Evolutionary conservation across 2,113 vertebrate genomes (phyloP).

Genomic region (Puffinus mauretanicus): DNA sequence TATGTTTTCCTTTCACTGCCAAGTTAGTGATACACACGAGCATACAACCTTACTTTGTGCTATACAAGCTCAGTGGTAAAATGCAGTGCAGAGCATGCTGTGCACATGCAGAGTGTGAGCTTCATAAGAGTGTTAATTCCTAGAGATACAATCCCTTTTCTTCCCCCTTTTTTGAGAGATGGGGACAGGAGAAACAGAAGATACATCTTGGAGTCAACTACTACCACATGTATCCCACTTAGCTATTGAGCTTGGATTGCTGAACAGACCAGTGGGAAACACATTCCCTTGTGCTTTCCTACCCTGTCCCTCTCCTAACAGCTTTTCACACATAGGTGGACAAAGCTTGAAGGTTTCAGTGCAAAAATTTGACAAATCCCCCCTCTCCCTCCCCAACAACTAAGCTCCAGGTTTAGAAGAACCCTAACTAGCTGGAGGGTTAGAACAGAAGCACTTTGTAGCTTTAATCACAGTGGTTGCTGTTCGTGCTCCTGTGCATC

Average conservation of each 20-base stretch:
- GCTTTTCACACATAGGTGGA: not conserved
- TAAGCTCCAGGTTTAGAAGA: not conserved
- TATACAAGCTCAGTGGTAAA: not conserved
- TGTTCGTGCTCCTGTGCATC: not conserved
- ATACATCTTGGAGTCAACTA: not conserved
- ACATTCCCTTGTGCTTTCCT: not conserved
- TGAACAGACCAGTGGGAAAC: not conserved
- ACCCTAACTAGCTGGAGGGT: not conserved
- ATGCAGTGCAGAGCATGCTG: conserved; percentile 41
- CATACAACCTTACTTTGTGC: not conserved
- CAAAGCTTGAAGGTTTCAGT: not conserved
- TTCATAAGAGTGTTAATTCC: not conserved
- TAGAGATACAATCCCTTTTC: not conserved
- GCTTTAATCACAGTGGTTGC: not conserved
- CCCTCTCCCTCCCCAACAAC: not conserved
- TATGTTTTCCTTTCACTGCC: not conserved
- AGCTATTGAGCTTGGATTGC: not conserved
- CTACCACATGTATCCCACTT: not conserved
- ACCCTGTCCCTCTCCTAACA: not conserved
- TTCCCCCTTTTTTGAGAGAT: not conserved
- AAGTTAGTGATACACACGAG: not conserved
- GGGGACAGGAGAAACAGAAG: not conserved
- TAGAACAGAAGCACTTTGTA: not conserved
- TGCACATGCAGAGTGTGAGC: conserved; percentile 47
- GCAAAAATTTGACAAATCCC: not conserved